Percentiles rank a stretch among this genome's conserved stretches.
Evolutionary conservation across 1,140 invertebrate genomes (phyloP).

Genomic region (Drosophila bifasciata): DNA sequence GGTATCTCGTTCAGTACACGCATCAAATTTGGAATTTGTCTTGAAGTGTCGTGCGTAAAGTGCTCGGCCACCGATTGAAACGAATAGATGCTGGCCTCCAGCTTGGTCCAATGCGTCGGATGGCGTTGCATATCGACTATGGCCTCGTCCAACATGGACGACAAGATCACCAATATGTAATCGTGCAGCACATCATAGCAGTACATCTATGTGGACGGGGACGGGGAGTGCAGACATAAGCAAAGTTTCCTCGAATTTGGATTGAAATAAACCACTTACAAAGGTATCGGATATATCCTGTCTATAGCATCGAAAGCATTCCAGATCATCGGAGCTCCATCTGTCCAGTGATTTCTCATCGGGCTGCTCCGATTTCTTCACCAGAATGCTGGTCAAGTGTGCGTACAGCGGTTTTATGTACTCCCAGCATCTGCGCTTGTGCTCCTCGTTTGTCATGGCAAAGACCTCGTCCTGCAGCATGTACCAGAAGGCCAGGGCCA

Average conservation of each 20-base stretch:
- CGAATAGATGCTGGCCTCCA: slow-evolving; percentile 92
- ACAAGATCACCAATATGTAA: slow-evolving; percentile 88
- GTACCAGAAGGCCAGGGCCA: slow-evolving; percentile 96
- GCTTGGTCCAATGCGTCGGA: slow-evolving; percentile 82
- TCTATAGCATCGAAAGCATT: slow-evolving; percentile 94
- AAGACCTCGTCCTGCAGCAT: slow-evolving; percentile 88
- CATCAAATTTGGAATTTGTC: slow-evolving; percentile 88
- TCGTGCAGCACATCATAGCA: slow-evolving; percentile 91
- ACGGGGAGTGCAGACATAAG: slow-evolving; percentile 26
- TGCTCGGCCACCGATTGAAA: slow-evolving; percentile 92
- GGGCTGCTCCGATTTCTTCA: slow-evolving; percentile 79
- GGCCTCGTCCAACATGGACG: slow-evolving; percentile 86
- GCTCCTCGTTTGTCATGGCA: slow-evolving; percentile 67
- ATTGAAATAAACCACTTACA: slow-evolving; percentile 84
- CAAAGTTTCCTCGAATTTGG: slow-evolving; percentile 11
- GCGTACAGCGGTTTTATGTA: slow-evolving; percentile 81
- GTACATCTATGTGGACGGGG: slow-evolving; percentile 88
- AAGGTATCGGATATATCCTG: slow-evolving; percentile 96
- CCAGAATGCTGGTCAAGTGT: slow-evolving; percentile 76
- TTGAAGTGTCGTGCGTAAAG: slow-evolving; percentile 87
- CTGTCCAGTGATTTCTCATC: slow-evolving; percentile 78
- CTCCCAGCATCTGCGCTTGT: slow-evolving; percentile 73
- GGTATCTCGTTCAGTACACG: slow-evolving; percentile 88
- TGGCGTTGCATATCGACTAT: slow-evolving; percentile 84
- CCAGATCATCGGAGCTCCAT: slow-evolving; percentile 89